These are phyloP conservation scores for Macrobrachium rosenbergii DNA, from an alignment of 1,140 invertebrate genomes.

Conservation along the genomic window DNA sequence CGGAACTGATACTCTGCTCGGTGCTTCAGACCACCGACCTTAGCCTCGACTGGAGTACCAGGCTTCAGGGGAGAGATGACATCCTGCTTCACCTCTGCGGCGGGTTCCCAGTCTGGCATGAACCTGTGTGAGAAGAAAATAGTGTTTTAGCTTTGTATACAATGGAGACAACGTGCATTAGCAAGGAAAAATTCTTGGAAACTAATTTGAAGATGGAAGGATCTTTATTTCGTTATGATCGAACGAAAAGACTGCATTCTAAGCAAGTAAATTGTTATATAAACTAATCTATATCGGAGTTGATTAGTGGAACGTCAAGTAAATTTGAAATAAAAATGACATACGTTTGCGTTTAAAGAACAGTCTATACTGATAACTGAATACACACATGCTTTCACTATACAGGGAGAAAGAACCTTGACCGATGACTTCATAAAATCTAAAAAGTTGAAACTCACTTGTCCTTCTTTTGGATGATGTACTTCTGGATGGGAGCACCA, in stretches of 20 bases:
- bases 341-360: neutral
- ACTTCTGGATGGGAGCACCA: constrained; percentile 95
- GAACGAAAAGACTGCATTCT: no score
- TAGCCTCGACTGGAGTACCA: constrained; percentile 80
- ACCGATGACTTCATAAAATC: neutral
- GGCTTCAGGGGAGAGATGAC: constrained; percentile 61
- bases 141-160: neutral
- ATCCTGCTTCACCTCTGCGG: constrained; percentile 68
- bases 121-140: constrained; percentile 67
- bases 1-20: constrained; percentile 95
- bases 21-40: constrained; percentile 89
- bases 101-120: constrained; percentile 85
- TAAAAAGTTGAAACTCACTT: constrained; percentile 71
- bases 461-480: constrained; percentile 97
- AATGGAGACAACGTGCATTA: neutral
- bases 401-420: no score
- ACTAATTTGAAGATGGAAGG: neutral
- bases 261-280: no score
- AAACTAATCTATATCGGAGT: no score
- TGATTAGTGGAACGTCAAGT: no score
- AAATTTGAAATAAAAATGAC: no score
- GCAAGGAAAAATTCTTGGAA: neutral
- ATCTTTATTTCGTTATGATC: no score
- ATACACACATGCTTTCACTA: no score
- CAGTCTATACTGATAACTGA: no score